Conservation (phyloP, 35 echinoderm and acorn worm genomes). For the Chiridota heheva region DNA sequence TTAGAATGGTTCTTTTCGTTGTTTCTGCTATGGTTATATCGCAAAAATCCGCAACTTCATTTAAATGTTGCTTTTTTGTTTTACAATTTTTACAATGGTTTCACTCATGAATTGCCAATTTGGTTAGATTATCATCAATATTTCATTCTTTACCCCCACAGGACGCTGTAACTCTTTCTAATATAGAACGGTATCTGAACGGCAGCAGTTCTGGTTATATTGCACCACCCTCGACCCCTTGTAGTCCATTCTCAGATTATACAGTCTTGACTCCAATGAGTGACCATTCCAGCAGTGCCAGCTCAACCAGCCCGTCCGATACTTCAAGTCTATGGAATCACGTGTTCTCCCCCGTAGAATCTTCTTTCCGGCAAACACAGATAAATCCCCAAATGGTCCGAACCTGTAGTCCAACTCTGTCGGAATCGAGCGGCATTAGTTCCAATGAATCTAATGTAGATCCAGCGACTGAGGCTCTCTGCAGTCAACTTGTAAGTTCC, state of each 20-base stretch:
- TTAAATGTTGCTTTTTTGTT: no score
- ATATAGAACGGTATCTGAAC: constrained; percentile 89
- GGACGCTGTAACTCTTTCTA: constrained; percentile 87
- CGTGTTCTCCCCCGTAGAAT: constrained; percentile 73
- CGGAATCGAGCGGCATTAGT: constrained; percentile 92
- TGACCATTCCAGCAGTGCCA: constrained; percentile 25
- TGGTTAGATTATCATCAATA: no score
- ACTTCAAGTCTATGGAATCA: constrained; percentile 79
- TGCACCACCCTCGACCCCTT: constrained; percentile 23
- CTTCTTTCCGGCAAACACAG: neutral
- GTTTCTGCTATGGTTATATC: no score
- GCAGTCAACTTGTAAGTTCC: constrained; percentile 57
- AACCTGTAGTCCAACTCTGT: constrained; percentile 83
- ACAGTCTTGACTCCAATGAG: constrained; percentile 4
- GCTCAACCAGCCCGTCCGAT: constrained; percentile 42
- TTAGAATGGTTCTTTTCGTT: no score
- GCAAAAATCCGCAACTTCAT: no score
- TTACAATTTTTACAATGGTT: no score
- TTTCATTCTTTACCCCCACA: neutral
- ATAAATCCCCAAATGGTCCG: constrained; percentile 7
- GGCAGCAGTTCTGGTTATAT: constrained; percentile 53
- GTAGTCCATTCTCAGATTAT: neutral
- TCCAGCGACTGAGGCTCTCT: constrained; percentile 52
- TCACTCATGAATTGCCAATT: no score
- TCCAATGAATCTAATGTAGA: constrained; percentile 60